Conservation (phyloP, 1,140 invertebrate species). For the Hyles vespertilio region DNA sequence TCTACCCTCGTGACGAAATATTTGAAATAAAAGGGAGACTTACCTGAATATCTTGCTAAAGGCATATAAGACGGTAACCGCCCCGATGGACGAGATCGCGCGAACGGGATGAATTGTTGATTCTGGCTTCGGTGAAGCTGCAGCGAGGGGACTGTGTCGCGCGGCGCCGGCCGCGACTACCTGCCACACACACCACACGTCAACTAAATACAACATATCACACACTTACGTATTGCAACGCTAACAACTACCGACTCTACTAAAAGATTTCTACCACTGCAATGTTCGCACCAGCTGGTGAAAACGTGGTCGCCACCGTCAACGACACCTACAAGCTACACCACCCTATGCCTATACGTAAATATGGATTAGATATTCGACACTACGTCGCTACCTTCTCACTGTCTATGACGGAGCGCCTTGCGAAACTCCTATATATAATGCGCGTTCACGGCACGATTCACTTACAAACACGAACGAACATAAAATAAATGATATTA, state of each 20-base stretch:
- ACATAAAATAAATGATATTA: slow-evolving; percentile 65
- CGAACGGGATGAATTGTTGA: slow-evolving; percentile 71
- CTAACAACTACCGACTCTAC: slow-evolving; percentile 32
- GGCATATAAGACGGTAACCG: slow-evolving; percentile 91
- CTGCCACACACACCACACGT: slow-evolving; percentile 57
- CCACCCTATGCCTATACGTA: slow-evolving; percentile 39
- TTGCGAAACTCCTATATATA: slow-evolving; percentile 21
- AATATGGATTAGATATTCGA: slow-evolving; percentile 68
- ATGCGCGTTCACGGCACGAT: slow-evolving; percentile 38
- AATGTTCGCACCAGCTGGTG: slow-evolving; percentile 70
- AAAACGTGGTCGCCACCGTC: slow-evolving; percentile 67
- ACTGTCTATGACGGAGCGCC: slow-evolving; percentile 59
- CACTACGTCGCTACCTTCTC: slow-evolving; percentile 64
- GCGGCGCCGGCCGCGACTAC: slow-evolving; percentile 56
- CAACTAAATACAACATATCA: slow-evolving; percentile 26
- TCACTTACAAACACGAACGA: slow-evolving; percentile 44
- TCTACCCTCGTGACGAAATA: slow-evolving; percentile 11
- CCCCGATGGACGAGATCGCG: slow-evolving; percentile 83
- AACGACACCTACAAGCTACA: slow-evolving; percentile 42
- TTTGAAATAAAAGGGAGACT: slow-evolving; percentile 39
- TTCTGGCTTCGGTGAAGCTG: slow-evolving; percentile 61
- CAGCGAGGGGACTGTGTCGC: slow-evolving; percentile 47
- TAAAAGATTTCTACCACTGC: slow-evolving; percentile 49
- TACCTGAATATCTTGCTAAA: slow-evolving; percentile 86
- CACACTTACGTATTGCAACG: neutral